Base-by-base conservation (phyloP, 2,113 vertebrate species). In the Henicopernis longicauda region DNA sequence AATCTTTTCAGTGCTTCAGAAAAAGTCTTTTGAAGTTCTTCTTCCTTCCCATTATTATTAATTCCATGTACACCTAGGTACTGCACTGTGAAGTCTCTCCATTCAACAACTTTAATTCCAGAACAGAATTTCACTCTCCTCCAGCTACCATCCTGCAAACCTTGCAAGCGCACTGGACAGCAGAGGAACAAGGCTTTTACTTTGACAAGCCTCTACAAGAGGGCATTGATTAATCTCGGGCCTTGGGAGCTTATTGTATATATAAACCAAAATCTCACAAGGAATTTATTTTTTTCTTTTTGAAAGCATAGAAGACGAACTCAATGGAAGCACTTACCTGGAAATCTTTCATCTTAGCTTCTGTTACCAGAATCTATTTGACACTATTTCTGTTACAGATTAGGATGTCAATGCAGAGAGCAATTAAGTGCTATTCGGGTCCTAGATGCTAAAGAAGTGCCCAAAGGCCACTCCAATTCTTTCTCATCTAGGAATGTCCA, bases 351-450 rank as follows among this genome's bases (percentile, higher is more conserved):
- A 49, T 45, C 91, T 87, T 50, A 62, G 91, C 78, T 85, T 92
- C 61, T 50, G 91, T 86, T 97, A 73, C 61, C 71, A 91, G 42
- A 42, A 62, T 74, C 93, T 76, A 87, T 95, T 76, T 81, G 67
- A 81, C 92, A 97, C 93, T 27, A 34, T 92, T 95, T 97, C 98
- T 98, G 98, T 94, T 90, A 97, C 95, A 98, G 96, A 98, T 98
- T 97, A 96, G 93, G 80, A 96, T 31, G 90, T 96, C 98, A 97
- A 92, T 81, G 95, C 17, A 14, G n/a, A 90, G 49, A n/a, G 96
- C 95, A 95, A 98, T 97, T 97, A 98, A 90, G 89, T 76, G 89
- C 89, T 93, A 92, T 97, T 97, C 93, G 89, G 92, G 20, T 88
- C 52, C 65, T 70, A 50, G 96, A 93, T 50, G 34, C 95, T 93